Evolutionary conservation across 2,797 vertebrate genomes (phyloP).

Genomic region (Crax fasciolata): DNA sequence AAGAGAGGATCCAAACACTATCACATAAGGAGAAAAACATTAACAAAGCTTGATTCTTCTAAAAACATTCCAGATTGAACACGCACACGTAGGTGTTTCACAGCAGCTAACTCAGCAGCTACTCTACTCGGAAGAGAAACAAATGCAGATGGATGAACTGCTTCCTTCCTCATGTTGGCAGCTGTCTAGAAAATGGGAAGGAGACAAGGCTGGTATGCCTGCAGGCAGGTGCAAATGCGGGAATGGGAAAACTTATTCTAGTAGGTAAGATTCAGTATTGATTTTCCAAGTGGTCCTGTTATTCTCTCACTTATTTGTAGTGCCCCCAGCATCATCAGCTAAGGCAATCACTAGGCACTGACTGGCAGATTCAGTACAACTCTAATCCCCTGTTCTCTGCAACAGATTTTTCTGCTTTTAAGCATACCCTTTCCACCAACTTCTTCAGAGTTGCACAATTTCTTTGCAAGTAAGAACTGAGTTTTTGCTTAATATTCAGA

Average conservation of each 20-base stretch:
- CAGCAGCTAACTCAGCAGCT: not conserved
- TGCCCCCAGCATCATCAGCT: not conserved
- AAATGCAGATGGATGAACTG: not conserved
- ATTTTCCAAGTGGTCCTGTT: not conserved
- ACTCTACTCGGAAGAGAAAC: not conserved
- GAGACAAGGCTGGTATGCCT: not conserved
- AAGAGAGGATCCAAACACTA: not conserved
- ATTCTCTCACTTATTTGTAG: not conserved
- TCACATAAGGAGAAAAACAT: not conserved
- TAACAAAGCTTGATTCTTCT: not conserved
- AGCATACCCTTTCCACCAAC: not conserved
- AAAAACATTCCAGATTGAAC: not conserved
- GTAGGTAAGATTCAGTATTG: rapidly evolving
- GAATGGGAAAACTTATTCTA: not conserved
- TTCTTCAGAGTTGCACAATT: not conserved
- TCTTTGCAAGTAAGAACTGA: not conserved
- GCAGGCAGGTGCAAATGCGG: not conserved
- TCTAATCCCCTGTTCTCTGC: not conserved
- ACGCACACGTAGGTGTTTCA: not conserved
- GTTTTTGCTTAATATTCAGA: not conserved
- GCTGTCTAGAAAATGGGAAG: not conserved
- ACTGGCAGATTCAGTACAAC: not conserved
- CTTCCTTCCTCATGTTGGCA: not conserved
- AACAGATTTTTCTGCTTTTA: not conserved
- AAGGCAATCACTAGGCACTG: not conserved